Evolutionary conservation across 2,113 vertebrate species (phyloP).

Genomic region (Tachysurus vachellii): DNA sequence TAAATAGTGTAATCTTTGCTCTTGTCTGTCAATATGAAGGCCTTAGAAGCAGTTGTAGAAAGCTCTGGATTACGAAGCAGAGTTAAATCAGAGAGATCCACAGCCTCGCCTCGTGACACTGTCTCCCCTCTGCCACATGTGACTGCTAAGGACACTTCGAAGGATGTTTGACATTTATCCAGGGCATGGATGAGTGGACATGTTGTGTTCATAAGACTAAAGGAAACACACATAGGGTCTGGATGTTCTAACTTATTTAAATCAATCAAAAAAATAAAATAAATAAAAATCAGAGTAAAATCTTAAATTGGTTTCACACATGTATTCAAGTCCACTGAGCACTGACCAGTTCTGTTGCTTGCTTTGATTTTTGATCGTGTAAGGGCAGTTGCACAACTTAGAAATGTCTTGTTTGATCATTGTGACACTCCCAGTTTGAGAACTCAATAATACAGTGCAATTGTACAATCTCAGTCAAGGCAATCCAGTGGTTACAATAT

Average conservation of each 20-base stretch:
- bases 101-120: background rate
- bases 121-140: background rate
- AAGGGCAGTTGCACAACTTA: too few species aligned
- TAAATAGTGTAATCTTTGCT: background rate
- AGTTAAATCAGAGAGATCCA: slow-evolving; percentile 6
- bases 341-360: background rate
- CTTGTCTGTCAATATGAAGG: background rate
- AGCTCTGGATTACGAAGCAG: slow-evolving; percentile 27
- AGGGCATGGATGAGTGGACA: background rate
- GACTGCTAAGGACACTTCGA: background rate
- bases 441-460: background rate
- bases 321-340: background rate
- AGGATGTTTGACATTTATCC: background rate
- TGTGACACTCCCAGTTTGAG: background rate
- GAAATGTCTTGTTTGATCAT: background rate
- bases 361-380: background rate
- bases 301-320: background rate
- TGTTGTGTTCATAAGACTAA: background rate
- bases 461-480: background rate
- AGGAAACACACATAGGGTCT: background rate
- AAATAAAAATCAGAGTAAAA: background rate
- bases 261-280: background rate
- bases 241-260: background rate
- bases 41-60: slow-evolving; percentile 14
- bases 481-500: background rate